Conservation (phyloP, 2,888 invertebrate genomes). For the Drosophila pseudotalamancana region DNA sequence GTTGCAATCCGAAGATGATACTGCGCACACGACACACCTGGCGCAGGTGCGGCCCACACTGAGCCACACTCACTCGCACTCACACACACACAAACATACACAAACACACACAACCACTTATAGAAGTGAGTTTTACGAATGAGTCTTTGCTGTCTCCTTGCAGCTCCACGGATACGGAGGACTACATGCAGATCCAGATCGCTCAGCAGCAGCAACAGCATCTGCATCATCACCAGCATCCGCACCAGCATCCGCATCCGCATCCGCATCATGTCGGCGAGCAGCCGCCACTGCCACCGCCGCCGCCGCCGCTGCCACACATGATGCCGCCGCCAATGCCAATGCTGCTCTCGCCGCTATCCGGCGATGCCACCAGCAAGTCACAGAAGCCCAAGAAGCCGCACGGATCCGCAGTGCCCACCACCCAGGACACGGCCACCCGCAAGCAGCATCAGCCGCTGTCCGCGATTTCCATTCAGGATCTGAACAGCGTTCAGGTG, state of each 20-base stretch:
- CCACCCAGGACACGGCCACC: slow-evolving; percentile 84
- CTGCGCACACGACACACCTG: slow-evolving; percentile 80
- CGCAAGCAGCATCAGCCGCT: slow-evolving; percentile 89
- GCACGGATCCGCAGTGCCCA: slow-evolving; percentile 52
- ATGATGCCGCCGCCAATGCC: slow-evolving; percentile 85
- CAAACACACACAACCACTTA: neutral
- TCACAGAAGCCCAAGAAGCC: slow-evolving; percentile 70
- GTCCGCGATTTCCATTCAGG: slow-evolving; percentile 94
- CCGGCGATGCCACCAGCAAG: slow-evolving; percentile 78
- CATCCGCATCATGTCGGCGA: slow-evolving; percentile 56
- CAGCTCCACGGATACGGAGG: slow-evolving; percentile 84
- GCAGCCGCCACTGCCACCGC: slow-evolving; percentile 83
- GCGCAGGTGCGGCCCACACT: slow-evolving; percentile 66
- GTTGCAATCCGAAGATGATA: slow-evolving; percentile 81
- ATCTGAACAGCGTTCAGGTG: slow-evolving; percentile 91
- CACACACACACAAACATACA: neutral
- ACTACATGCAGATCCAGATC: slow-evolving; percentile 87
- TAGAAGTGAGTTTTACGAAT: too few species aligned
- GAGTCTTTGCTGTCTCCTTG: neutral
- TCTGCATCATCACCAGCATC: slow-evolving; percentile 31
- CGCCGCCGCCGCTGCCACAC: slow-evolving; percentile 86
- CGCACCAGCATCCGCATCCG: slow-evolving; percentile 37
- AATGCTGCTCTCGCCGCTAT: slow-evolving; percentile 75
- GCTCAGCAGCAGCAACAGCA: slow-evolving; percentile 80
- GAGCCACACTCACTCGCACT: neutral